Base-by-base conservation (phyloP, 2,888 invertebrate genomes). In the Sphecodes monilicornis region DNA sequence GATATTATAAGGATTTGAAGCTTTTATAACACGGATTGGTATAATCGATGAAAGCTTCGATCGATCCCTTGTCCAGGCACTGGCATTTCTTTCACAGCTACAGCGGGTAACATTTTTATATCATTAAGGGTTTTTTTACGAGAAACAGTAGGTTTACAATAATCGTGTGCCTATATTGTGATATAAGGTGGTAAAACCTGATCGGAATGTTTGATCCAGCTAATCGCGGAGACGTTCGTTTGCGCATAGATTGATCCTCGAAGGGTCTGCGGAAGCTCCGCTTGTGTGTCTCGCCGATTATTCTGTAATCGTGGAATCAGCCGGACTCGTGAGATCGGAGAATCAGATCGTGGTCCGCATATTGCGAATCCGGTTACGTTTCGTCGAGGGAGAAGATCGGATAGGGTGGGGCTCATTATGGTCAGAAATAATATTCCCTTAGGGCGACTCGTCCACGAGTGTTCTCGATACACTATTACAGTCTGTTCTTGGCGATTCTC, bases 351-450 rank as follows among this genome's bases (percentile, higher is more conserved):
- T 76, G 66, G 75, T 78, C 80, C 82, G 83, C 85, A 80, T 72
- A 72, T 86, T 76, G 86, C 64, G 83, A 87, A 87, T 87, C 86
- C 86, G 86, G 86, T 87, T 87, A 87, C n/a, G 86, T 79, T 71
- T 69, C 80, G 43, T 66, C 36, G 70, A 78, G 86, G 82, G 78
- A 68, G 77, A 39, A 11, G 43, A 70, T 69, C 46, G 68, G 60
- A 13, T 29, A 82, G 82, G 77, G 80, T 82, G 86, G 46, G 68
- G 18, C 76, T 87, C 83, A 78, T 87, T 87, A 87, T 69, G 86
- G 60, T 50, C 64, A 71, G 83, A 86, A 86, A 87, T 87, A 87
- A 87, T 86, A 83, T 86, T 77, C 86, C 80, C 86, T 26, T 29
- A 76, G 86, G 87, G 78, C 76, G 57, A 41, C 57, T 71, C 72